phyloP scores from a whole-genome alignment of 2,797 vertebrate genomes.

The Alectoris magna region DNA sequence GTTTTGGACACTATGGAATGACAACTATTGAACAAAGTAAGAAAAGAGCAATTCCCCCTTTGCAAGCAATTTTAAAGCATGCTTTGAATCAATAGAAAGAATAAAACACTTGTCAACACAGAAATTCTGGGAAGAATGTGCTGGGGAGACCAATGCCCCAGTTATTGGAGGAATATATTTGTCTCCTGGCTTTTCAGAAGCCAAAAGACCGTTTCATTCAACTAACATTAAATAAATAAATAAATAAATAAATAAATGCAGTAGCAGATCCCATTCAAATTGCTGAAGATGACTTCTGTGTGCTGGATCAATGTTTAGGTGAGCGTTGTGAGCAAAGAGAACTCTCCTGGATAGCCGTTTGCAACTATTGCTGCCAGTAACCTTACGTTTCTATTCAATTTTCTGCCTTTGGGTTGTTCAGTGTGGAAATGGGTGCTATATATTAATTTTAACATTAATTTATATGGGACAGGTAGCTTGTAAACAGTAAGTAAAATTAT shows the following conservation, averaged over 20 bases:
- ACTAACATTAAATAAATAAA: neutral
- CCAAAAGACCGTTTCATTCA: neutral
- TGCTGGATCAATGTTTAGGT: constrained; percentile 43
- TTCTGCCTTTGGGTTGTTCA: neutral
- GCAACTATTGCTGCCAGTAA: constrained; percentile 8
- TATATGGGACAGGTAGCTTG: neutral
- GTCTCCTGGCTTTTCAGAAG: neutral
- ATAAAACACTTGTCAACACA: neutral
- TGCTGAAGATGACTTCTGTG: neutral
- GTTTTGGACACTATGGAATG: neutral
- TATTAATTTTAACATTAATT: constrained; percentile 7
- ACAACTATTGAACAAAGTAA: neutral
- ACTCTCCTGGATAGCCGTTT: neutral
- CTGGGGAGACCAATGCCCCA: neutral
- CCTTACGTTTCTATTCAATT: constrained; percentile 21
- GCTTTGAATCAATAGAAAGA: constrained; percentile 24
- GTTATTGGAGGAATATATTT: neutral
- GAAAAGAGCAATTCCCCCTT: neutral
- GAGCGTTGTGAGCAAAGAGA: neutral
- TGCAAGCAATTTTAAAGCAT: constrained; percentile 20
- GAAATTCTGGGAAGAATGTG: constrained; percentile 28
- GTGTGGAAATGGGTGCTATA: neutral
- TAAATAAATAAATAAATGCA: neutral
- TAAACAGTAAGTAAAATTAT: neutral
- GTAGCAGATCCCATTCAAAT: neutral